A percentile compares a stretch with the other conserved stretches of the same genome.
Conservation (phyloP, 1,140 invertebrate species). For the Zeugodacus cucurbitae region DNA sequence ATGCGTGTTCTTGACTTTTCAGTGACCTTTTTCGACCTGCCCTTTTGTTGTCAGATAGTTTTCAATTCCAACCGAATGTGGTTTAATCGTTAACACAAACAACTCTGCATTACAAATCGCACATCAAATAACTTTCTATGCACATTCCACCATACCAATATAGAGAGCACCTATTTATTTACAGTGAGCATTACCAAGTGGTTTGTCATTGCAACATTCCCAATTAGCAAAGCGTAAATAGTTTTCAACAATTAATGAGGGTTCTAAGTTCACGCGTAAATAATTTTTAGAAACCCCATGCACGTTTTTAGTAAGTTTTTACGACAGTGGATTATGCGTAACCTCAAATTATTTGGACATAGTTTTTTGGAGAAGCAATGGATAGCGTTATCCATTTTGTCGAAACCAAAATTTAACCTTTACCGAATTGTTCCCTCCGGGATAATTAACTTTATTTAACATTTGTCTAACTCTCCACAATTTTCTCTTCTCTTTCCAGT, state of each 20-base stretch:
- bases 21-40: not conserved
- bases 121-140: not conserved
- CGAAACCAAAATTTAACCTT: no score
- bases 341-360: no score
- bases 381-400: no score
- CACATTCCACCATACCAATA: not conserved
- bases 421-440: no score
- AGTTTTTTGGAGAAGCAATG: no score
- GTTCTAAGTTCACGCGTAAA: no score
- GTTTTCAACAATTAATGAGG: no score
- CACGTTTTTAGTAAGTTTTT: no score
- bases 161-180: no score
- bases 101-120: not conserved
- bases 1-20: not conserved
- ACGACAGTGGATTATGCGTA: no score
- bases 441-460: no score
- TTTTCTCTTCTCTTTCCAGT: slow-evolving; percentile 68
- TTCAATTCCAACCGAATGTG: not conserved
- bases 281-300: no score
- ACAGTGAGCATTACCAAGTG: not conserved
- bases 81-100: not conserved
- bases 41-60: not conserved
- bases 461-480: not conserved
- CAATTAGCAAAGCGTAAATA: not conserved
- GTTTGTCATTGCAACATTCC: not conserved